Evolutionary conservation across 1,140 invertebrate species (phyloP), one percentile per base, ranked within the genome.

Genomic region (Drosophila lacertosa): DNA sequence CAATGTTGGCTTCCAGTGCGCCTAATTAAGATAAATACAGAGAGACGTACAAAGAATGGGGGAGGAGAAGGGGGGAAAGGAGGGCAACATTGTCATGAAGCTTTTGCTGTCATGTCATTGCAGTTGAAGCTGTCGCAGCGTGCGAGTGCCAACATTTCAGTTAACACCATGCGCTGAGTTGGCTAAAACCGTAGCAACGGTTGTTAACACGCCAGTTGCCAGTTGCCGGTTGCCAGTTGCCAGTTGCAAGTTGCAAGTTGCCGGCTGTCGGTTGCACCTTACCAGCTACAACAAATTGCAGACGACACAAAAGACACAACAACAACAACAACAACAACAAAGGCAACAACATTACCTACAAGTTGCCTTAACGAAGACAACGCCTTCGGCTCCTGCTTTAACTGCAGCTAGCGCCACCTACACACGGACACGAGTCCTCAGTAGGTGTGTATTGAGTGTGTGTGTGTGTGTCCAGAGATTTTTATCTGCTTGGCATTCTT

Each of bases 11-110:
- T 50, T 24, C 16, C 22, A 47, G 66, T 68, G 44, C 44, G 66
- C 47, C 81, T 86, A 83, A 83, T 83, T 83, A 86, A 83, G 80
- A 83, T 86, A 80, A 84, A 83, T 76, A 63, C 72, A 74, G 39
- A 70, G 57, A 40, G 35, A 10, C 18, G 13, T 11, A 22, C 18
- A 35, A 16, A 37, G 47, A 18, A 39, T 16, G 26, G 40, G 54
- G 29, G 5, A 5, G 26, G 18, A 29, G 13, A 51, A 60, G 63
- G 59, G 35, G 51, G 74, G 33, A 26, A 33, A 33, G 51, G 48
- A 37, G 51, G 50, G 45, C 16, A 9, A 45, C 40, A 67, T 48
- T 74, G 66, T 67, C 29, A 47, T 63, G 78, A 33, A 60, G 62
- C 42, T 82, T 47, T 82, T 13, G 72, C 76, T 84, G 80, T 81